Conservation (phyloP, 2,888 invertebrate genomes). For the Pheosia tremula region DNA sequence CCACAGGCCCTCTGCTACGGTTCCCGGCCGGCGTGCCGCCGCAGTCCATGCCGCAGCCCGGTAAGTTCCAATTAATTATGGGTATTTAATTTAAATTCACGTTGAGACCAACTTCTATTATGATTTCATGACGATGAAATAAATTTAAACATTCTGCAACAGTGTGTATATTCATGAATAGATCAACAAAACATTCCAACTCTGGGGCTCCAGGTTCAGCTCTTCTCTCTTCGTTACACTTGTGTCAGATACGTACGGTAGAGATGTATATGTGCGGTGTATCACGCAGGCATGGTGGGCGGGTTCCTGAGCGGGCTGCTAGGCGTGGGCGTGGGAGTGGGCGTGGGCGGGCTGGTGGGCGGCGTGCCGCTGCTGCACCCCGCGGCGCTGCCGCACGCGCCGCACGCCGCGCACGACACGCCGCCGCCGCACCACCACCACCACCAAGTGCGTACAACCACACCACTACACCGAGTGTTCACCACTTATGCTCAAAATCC, state of each 20-base stretch:
- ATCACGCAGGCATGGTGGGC: conserved; percentile 64
- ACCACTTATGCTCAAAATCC: no score
- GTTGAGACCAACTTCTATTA: no score
- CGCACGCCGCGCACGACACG: conserved; percentile 8
- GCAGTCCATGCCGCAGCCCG: conserved; percentile 59
- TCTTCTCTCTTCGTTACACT: no score
- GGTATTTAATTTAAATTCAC: no score
- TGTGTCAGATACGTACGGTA: no score
- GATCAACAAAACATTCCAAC: no score
- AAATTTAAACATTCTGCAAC: no score
- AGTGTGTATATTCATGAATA: no score
- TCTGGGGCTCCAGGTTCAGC: no score
- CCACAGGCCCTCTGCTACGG: conserved; percentile 61
- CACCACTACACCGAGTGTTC: no score
- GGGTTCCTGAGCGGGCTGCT: conserved; percentile 66
- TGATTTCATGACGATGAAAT: no score
- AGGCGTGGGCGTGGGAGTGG: conserved; percentile 58
- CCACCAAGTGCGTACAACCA: background rate
- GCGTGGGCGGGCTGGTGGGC: conserved; percentile 65
- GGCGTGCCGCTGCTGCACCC: conserved; percentile 61
- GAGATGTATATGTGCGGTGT: background rate
- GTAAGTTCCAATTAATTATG: conserved; percentile 32
- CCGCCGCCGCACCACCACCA: conserved; percentile 10
- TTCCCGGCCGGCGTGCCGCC: conserved; percentile 78
- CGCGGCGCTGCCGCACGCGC: conserved; percentile 23